Conservation (phyloP, 2,797 vertebrate species). For the Gila robusta region DNA sequence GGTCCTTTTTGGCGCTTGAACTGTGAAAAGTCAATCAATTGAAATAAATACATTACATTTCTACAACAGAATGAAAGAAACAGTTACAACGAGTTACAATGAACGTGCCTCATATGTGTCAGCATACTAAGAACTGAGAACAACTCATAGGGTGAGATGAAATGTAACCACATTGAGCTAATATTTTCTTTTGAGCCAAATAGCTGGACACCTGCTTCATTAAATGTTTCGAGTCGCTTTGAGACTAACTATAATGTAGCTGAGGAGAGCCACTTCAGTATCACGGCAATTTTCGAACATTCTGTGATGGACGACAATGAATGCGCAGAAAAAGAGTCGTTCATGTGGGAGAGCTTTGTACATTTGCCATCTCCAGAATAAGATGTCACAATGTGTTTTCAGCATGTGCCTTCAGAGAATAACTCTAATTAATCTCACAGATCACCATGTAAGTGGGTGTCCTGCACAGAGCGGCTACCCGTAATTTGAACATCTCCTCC, state of each 20-base stretch:
- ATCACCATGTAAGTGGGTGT: slow-evolving; percentile 19
- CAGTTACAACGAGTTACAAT: not conserved
- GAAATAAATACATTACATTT: not conserved
- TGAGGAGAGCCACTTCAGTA: not conserved
- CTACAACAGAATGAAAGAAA: not conserved
- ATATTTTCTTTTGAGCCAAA: slow-evolving; percentile 9
- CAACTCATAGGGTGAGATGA: not conserved
- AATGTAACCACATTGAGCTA: not conserved
- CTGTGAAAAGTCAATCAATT: too few relatives aligned
- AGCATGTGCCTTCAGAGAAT: slow-evolving; percentile 21
- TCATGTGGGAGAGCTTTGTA: not conserved
- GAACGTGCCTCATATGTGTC: not conserved
- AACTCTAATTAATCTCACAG: slow-evolving; percentile 38
- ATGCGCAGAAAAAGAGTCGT: not conserved
- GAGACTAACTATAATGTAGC: not conserved
- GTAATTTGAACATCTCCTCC: slow-evolving; percentile 18
- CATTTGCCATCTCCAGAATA: slow-evolving; percentile 6
- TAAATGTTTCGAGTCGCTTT: not conserved
- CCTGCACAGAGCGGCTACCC: not conserved
- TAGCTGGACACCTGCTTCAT: not conserved
- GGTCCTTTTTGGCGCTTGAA: not conserved
- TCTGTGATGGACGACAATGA: not conserved
- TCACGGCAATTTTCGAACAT: not conserved
- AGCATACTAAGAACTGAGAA: not conserved
- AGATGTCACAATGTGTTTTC: not conserved